Evolutionary conservation across 2,888 invertebrate species (phyloP).

Genomic region (Rhopalosiphum nymphaeae): DNA sequence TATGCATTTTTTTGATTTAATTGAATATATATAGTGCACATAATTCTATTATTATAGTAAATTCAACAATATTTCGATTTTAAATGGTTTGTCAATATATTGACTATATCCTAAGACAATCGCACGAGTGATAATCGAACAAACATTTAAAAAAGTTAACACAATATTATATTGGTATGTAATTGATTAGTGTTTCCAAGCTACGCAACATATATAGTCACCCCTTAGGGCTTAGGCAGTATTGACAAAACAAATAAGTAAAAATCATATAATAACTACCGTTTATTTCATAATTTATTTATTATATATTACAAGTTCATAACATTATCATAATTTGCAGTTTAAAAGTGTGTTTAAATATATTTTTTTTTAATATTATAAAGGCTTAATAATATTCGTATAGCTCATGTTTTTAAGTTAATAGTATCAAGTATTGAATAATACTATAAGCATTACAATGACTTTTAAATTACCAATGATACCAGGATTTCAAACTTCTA

Average conservation of each 20-base stretch:
- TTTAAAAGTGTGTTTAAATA: background rate
- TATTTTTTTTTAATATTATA: background rate
- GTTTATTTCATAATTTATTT: background rate
- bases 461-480: slow-evolving; percentile 42
- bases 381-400: background rate
- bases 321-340: background rate
- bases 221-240: background rate
- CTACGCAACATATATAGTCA: background rate
- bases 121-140: background rate
- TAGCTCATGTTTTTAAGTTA: background rate
- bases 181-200: slow-evolving; percentile 1
- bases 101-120: background rate
- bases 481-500: slow-evolving; percentile 46
- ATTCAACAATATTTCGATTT: background rate
- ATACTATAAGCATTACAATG: background rate
- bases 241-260: slow-evolving; percentile 28
- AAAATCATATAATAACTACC: background rate
- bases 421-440: background rate
- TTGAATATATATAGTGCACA: background rate
- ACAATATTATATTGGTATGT: background rate
- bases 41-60: background rate
- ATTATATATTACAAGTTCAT: background rate
- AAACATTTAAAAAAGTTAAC: background rate
- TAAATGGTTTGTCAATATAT: background rate
- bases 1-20: background rate